A percentile compares a stretch with the other conserved stretches of the same genome.
phyloP scores from a whole-genome alignment of 2,797 vertebrate genomes.

The Diceros bicornis region DNA sequence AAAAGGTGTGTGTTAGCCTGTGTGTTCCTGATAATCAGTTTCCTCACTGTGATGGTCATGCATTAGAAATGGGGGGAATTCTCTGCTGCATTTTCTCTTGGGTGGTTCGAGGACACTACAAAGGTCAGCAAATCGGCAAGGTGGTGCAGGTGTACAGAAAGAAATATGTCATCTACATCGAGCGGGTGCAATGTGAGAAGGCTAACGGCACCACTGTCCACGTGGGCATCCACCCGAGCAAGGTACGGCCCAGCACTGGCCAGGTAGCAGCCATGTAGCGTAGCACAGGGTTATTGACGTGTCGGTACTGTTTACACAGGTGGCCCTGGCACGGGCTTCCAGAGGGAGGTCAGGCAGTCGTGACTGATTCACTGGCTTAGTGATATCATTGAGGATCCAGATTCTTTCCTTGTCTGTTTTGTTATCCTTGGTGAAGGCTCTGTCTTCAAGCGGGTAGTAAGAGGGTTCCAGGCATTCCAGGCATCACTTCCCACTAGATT shows the following conservation, averaged over 20 bases:
- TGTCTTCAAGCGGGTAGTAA: background rate
- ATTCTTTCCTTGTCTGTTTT: background rate
- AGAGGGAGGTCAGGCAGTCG: background rate
- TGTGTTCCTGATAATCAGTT: background rate
- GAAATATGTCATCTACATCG: constrained; percentile 97
- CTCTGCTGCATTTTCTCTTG: constrained; percentile 77
- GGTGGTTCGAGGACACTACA: constrained; percentile 97
- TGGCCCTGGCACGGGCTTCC: background rate
- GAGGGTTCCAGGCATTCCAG: background rate
- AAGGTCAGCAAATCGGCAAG: constrained; percentile 98
- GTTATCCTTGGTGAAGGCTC: background rate
- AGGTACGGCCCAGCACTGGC: constrained; percentile 88
- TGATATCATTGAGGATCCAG: background rate
- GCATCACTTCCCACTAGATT: background rate
- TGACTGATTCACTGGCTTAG: background rate
- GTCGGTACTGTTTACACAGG: background rate
- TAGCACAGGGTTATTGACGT: rapidly evolving
- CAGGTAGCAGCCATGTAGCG: background rate
- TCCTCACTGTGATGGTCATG: background rate
- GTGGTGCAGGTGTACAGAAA: constrained; percentile 98
- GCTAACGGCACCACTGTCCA: constrained; percentile 98
- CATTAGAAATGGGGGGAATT: background rate
- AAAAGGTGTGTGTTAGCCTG: background rate
- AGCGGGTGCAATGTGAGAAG: constrained; percentile 97
- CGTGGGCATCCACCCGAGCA: constrained; percentile 97